Base-by-base conservation (phyloP, 2,888 invertebrate genomes). In the Ochlodes sylvanus region DNA sequence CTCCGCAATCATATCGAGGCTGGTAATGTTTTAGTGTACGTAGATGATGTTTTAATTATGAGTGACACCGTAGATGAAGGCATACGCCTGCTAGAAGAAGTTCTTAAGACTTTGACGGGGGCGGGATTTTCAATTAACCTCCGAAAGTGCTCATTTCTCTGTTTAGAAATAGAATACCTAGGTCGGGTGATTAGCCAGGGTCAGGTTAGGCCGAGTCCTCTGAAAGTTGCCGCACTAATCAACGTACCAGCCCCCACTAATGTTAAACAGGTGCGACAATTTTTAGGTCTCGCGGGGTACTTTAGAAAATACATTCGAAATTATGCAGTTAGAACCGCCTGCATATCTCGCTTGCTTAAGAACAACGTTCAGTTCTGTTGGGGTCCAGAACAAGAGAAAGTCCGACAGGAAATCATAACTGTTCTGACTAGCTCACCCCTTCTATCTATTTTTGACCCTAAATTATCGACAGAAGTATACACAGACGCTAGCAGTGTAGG, bases 61-160 rank as follows among this genome's bases (percentile, higher is more conserved):
- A 72, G 72, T 15, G 19, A 27, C 4, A 69, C 70, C 2, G 56
- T 72, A 7, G 9, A 7, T 1, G 71, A 71, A 4, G 71, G 75
- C 0, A 34, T 73, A 5, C 21, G 47, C 4, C 9, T 70, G 27
- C 42, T 75, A 9, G 47, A 60, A 0, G n/a, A 69, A 1, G 72
- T 73, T 2, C 56, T 75, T 6, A 17, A 12, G 7, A 72, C 72
- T 0, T 42, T 75, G 7, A 73, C 75, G 3, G 9, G 41, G 0
- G 72, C 75, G 0, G 74, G 75, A 0, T 74, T 75, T 65, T 75
- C 72, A 0, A 66, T 76, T 0, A 75, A 75, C 12, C 15, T 76
- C 0, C 55, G 50, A 7, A 76, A 74, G 34, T 75, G 76, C 19
- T 50, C 71, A 0, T 76, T 75, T 50, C 42, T 76, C 6, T 42